Evolutionary conservation across 1,140 invertebrate species (phyloP).

Genomic region (Coboldia fuscipes): DNA sequence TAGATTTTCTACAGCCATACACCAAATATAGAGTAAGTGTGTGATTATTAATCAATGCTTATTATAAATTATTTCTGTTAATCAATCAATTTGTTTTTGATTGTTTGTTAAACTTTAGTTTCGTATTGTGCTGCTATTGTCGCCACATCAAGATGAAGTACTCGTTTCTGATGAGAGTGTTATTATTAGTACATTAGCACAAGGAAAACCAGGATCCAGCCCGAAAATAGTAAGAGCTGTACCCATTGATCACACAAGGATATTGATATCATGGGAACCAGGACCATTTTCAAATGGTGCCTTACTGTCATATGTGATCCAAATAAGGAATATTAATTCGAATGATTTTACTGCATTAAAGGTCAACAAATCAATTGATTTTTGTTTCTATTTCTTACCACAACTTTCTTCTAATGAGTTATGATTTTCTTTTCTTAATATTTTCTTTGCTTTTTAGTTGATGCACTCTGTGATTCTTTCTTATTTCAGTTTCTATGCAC

Average conservation of each 20-base stretch:
- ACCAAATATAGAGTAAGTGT: conserved; percentile 62
- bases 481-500: no score
- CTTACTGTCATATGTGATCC: conserved; percentile 61
- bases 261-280: conserved; percentile 71
- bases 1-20: conserved; percentile 62
- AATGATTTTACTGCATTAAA: conserved; percentile 37
- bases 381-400: conserved; percentile 7
- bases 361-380: no score
- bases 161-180: conserved; percentile 59
- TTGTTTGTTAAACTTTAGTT: no score
- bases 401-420: conserved; percentile 5
- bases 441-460: no score
- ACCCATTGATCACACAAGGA: conserved; percentile 57
- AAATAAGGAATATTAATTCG: conserved; percentile 33
- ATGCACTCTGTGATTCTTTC: no score
- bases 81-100: no score
- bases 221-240: conserved; percentile 51
- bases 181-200: conserved; percentile 54
- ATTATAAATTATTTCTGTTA: no score
- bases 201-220: conserved; percentile 46
- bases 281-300: conserved; percentile 72
- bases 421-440: no score
- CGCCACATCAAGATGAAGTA: conserved; percentile 38
- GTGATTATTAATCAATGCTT: conserved; percentile 1
- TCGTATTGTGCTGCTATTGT: conserved; percentile 49